Conservation (phyloP, 2,888 invertebrate species). For the Stomorhina lunata region DNA sequence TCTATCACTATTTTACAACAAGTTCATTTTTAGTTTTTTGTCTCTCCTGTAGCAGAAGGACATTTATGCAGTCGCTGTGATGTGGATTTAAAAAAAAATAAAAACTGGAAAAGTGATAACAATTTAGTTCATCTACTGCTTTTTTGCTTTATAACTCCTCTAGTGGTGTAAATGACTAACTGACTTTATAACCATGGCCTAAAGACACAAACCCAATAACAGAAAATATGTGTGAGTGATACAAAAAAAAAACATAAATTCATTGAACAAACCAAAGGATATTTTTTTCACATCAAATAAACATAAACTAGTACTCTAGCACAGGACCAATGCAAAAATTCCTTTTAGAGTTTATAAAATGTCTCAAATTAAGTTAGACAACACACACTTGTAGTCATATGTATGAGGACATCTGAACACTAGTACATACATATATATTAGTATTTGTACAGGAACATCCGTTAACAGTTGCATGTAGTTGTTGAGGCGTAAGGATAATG, state of each 20-base stretch:
- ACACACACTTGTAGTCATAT: neutral
- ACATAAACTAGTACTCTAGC: constrained; percentile 40
- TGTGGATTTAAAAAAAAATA: neutral
- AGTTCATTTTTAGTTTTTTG: neutral
- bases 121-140: constrained; percentile 40
- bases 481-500: constrained; percentile 39
- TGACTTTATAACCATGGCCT: constrained; percentile 60
- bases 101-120: constrained; percentile 16
- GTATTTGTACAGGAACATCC: too few relatives aligned
- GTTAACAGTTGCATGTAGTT: constrained; percentile 1
- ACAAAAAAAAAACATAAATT: constrained; percentile 6
- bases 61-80: constrained; percentile 45
- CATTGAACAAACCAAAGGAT: constrained; percentile 55
- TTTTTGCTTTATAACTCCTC: constrained; percentile 23
- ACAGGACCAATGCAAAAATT: constrained; percentile 48
- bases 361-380: constrained; percentile 79
- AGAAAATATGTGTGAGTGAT: constrained; percentile 4
- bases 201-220: constrained; percentile 55
- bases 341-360: constrained; percentile 76
- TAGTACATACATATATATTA: too few relatives aligned
- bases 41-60: constrained; percentile 27
- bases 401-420: constrained; percentile 10
- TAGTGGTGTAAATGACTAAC: constrained; percentile 63
- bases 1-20: constrained; percentile 5
- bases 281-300: constrained; percentile 44